A percentile compares a stretch with the other conserved stretches of the same genome.
phyloP scores from a whole-genome alignment of 1,140 invertebrate species.

The Eubasilissa regina region DNA sequence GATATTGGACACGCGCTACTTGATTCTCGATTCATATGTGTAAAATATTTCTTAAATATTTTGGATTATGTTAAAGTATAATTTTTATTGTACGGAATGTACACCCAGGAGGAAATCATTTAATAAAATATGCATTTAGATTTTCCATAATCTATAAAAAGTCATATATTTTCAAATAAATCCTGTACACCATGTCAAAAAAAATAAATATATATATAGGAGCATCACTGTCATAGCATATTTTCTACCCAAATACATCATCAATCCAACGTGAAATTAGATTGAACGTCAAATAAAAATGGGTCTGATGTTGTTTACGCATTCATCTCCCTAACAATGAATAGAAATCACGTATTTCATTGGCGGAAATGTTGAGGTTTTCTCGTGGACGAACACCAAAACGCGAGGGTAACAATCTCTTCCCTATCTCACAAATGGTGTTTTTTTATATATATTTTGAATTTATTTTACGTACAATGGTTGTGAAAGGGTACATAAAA shows the following conservation, averaged over 20 bases:
- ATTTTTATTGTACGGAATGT: no score
- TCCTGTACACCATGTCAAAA: no score
- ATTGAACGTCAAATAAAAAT: slow-evolving; percentile 10
- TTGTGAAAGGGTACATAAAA: no score
- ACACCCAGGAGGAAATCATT: no score
- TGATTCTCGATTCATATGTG: no score
- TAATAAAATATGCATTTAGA: no score
- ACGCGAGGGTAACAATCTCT: background rate
- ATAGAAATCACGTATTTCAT: background rate
- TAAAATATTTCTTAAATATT: no score
- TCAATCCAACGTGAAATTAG: slow-evolving; percentile 22
- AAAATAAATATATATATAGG: background rate
- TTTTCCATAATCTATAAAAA: no score
- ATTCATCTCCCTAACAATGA: background rate
- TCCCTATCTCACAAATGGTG: background rate
- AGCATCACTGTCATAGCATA: background rate
- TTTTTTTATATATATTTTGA: slow-evolving; percentile 12
- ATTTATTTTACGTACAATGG: background rate
- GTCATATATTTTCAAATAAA: no score
- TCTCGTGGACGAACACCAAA: background rate
- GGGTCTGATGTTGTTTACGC: background rate
- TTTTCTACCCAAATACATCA: background rate
- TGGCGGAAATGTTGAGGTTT: background rate
- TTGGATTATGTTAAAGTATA: no score
- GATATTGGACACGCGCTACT: no score